These are phyloP conservation scores for Blera fallax DNA, from an alignment of 2,888 invertebrate genomes.

Conservation along the genomic window DNA sequence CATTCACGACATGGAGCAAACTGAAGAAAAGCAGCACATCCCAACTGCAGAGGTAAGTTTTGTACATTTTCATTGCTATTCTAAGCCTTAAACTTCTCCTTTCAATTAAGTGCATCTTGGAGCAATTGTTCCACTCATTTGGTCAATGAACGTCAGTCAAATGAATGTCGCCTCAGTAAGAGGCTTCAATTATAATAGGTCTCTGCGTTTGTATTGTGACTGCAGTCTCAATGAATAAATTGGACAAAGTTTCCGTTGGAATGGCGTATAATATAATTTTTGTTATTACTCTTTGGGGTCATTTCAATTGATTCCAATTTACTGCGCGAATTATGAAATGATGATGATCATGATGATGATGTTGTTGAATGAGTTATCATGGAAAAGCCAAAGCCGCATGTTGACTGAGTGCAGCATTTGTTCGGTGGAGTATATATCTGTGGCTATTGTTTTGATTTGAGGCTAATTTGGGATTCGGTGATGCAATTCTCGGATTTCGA, in stretches of 20 bases:
- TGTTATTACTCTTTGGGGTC: slow-evolving; percentile 77
- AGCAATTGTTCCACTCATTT: slow-evolving; percentile 5
- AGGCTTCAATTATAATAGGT: slow-evolving; percentile 27
- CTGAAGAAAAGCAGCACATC: slow-evolving; percentile 88
- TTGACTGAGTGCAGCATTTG: slow-evolving; percentile 7
- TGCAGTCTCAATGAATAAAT: slow-evolving; percentile 61
- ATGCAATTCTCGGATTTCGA: slow-evolving; percentile 14
- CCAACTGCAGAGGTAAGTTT: slow-evolving; percentile 84
- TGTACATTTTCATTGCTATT: too few relatives aligned
- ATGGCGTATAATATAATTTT: slow-evolving; percentile 43
- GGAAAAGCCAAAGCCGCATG: background rate
- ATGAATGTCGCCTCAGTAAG: slow-evolving; percentile 16
- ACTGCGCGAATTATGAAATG: slow-evolving; percentile 75
- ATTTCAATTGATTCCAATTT: slow-evolving; percentile 81
- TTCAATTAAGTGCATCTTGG: slow-evolving; percentile 24
- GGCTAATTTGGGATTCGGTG: slow-evolving; percentile 13
- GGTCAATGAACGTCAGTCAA: slow-evolving; percentile 17
- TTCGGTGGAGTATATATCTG: background rate
- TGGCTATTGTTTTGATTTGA: slow-evolving; percentile 12
- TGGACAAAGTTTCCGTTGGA: slow-evolving; percentile 69
- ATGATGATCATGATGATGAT: slow-evolving; percentile 44
- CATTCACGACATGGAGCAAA: slow-evolving; percentile 94
- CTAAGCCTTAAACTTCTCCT: background rate
- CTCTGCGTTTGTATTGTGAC: background rate
- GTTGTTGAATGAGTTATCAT: slow-evolving; percentile 44